Percentiles rank a stretch among this genome's conserved stretches.
These are phyloP conservation scores for Sphinx pinastri DNA, from an alignment of 2,888 invertebrate species.

Conservation along the genomic window DNA sequence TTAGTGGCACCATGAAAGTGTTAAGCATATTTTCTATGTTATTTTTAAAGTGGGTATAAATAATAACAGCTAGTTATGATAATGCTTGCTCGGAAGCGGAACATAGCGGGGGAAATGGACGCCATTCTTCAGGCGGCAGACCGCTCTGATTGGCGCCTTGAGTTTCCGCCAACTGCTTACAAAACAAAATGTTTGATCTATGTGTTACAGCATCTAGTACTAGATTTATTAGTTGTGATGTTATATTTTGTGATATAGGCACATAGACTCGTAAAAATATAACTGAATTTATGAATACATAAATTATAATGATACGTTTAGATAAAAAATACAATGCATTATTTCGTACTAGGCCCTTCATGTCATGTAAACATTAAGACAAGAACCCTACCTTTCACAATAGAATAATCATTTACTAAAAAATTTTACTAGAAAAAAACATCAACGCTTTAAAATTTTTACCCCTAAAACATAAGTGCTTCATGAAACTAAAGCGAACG, in stretches of 20 bases:
- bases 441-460: background rate
- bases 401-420: no score
- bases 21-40: slow-evolving; percentile 15
- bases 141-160: slow-evolving; percentile 59
- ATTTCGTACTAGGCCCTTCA: no score
- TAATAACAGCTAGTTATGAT: slow-evolving; percentile 62
- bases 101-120: slow-evolving; percentile 69
- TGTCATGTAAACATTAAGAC: no score
- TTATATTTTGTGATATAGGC: no score
- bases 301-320: no score
- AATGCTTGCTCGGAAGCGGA: slow-evolving; percentile 64
- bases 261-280: background rate
- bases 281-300: background rate
- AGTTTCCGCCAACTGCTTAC: slow-evolving; percentile 45
- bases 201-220: background rate
- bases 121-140: slow-evolving; percentile 61
- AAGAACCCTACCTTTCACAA: no score
- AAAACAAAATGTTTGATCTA: slow-evolving; percentile 15
- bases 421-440: background rate
- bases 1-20: slow-evolving; percentile 9
- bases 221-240: background rate
- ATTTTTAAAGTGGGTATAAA: slow-evolving; percentile 43
- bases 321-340: no score
- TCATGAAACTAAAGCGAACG: background rate
- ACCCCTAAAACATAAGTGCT: background rate